Conservation (phyloP, 2,113 vertebrate species). For the Plectropomus leopardus region DNA sequence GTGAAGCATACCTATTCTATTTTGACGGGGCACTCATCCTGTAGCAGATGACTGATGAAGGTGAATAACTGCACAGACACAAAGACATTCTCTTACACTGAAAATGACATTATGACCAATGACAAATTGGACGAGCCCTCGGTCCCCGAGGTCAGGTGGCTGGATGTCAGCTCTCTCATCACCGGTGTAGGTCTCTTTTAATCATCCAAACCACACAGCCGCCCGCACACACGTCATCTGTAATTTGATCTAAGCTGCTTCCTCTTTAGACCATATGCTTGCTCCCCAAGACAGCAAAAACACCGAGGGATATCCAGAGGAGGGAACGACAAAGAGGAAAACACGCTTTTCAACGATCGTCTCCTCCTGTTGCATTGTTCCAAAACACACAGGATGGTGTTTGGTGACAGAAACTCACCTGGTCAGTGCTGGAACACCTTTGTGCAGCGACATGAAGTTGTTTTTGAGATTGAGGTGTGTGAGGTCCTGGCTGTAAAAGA, state of each 20-base stretch:
- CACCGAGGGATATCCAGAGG: constrained; percentile 10
- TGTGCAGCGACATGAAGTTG: constrained; percentile 89
- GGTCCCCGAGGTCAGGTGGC: constrained; percentile 27
- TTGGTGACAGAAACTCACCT: constrained; percentile 62
- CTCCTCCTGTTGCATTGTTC: constrained; percentile 22
- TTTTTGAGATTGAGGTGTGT: constrained; percentile 99
- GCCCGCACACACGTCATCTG: constrained; percentile 33
- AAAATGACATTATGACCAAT: not conserved
- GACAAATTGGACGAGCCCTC: not conserved
- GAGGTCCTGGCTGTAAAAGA: constrained; percentile 98
- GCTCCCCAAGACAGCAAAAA: constrained; percentile 19
- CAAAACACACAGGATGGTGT: not conserved
- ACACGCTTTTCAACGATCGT: constrained; percentile 14
- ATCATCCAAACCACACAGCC: constrained; percentile 46
- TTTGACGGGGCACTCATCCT: not conserved
- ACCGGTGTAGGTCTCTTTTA: constrained; percentile 39
- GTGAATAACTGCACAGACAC: not conserved
- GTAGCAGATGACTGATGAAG: not conserved
- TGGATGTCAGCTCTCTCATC: constrained; percentile 52
- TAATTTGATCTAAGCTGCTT: constrained; percentile 49
- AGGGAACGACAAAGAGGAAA: constrained; percentile 25
- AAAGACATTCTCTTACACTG: not conserved
- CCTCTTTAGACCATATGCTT: constrained; percentile 35
- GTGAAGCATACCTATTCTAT: not conserved
- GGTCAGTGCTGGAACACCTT: constrained; percentile 76